Evolutionary conservation across 2,113 vertebrate genomes (phyloP), one percentile per base, ranked within the genome.

Genomic region (Scomber japonicus): DNA sequence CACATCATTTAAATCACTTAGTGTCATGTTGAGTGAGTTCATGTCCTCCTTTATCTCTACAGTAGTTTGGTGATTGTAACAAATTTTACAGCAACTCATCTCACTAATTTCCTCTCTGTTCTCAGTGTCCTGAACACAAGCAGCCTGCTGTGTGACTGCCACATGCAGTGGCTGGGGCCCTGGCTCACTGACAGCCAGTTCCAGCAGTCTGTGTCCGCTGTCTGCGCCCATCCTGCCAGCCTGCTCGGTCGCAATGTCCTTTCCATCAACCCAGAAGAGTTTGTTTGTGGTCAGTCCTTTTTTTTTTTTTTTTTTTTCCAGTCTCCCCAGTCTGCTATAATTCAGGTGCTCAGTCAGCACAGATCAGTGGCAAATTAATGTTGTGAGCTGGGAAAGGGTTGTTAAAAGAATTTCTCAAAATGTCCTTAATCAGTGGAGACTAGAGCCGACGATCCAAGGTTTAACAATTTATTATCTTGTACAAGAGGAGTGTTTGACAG

Each of bases 121-220:
- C 55, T 60, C 94, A 99, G 98, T 83, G 91, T 97, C 76, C 94
- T 99, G 88, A 99, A 99, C 91, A 97, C 97, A 0, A 98, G 97
- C 6, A 98, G 97, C 82, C 96, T 99, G 85, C 93, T 99, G 88
- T 99, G 98, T 62, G 98, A 99, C 93, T 99, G 98, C 89, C 97
- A 99, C 68, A 94, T 99, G 88, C 97, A 97, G 92, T 99, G 98
- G 98, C 89, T 99, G 53, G 96, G 96, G 1, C 96, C 95, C 44
- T 99, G 97, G 98, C 92, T 98, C 93, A 94, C 90, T 2, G 96
- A 97, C 95, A 95, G 75, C 94, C 95, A 40, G 51, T 97, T 99
- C 75, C 95, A 96, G 82, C 91, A 86, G 57, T 96, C 97, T 59
- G 95, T 98, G 30, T 96, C 96, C 13, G 97, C 97, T 77, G 93